A percentile compares a stretch with the other conserved stretches of the same genome.
phyloP scores from a whole-genome alignment of 2,797 vertebrate species.

The Microchirus variegatus region DNA sequence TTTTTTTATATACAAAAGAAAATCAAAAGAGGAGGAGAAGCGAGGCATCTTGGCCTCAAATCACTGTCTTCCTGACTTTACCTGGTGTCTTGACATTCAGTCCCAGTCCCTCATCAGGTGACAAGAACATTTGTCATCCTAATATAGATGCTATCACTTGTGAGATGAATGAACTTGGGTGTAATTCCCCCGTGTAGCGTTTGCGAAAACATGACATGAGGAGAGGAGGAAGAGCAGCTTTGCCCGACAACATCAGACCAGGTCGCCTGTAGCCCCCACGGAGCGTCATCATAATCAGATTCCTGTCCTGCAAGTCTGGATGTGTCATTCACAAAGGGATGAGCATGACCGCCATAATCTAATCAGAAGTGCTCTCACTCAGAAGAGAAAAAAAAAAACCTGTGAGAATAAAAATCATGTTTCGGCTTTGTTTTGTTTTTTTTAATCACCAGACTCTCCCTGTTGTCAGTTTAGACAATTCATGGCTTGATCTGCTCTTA shows the following conservation, averaged over 20 bases:
- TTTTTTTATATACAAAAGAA: conserved; percentile 36
- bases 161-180: conserved; percentile 70
- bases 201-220: conserved; percentile 73
- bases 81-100: conserved; percentile 76
- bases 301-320: conserved; percentile 61
- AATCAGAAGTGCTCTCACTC: conserved; percentile 31
- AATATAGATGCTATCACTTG: conserved; percentile 77
- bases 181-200: conserved; percentile 75
- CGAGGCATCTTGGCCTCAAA: conserved; percentile 64
- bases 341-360: conserved; percentile 14
- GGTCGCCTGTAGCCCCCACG: conserved; percentile 53
- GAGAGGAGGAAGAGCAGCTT: conserved; percentile 62
- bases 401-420: background rate
- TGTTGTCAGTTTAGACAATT: conserved; percentile 12
- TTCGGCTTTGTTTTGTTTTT: no score
- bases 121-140: conserved; percentile 80
- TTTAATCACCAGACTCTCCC: conserved; percentile 23
- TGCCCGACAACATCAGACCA: conserved; percentile 67
- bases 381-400: conserved; percentile 7
- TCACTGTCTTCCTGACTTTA: conserved; percentile 74
- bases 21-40: conserved; percentile 36
- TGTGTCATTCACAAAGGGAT: conserved; percentile 46
- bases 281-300: conserved; percentile 68
- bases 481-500: conserved; percentile 6
- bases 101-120: conserved; percentile 77